phyloP scores from a whole-genome alignment of 2,888 invertebrate genomes.

The Pandemis cinnamomeana region DNA sequence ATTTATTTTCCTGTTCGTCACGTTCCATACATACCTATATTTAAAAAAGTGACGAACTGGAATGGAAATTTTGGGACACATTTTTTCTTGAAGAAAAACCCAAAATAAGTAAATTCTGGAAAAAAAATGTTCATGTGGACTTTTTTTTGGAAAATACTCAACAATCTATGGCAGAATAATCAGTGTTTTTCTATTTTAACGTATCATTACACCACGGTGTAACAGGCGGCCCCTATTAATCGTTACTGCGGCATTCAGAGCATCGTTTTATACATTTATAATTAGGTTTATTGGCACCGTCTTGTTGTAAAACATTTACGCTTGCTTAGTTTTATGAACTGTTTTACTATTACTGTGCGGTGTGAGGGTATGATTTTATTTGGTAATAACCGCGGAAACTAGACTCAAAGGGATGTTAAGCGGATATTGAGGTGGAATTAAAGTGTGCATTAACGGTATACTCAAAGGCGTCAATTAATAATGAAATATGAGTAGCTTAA shows the following conservation, averaged over 20 bases:
- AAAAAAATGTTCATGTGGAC: too few relatives aligned
- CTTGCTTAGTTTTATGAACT: slow-evolving; percentile 42
- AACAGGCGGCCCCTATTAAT: slow-evolving; percentile 47
- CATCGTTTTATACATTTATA: slow-evolving; percentile 62
- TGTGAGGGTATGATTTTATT: slow-evolving; percentile 29
- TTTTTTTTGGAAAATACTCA: too few relatives aligned
- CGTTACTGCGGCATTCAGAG: slow-evolving; percentile 51
- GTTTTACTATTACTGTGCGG: slow-evolving; percentile 36
- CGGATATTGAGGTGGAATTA: not conserved
- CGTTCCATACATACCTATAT: too few relatives aligned
- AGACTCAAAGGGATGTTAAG: not conserved
- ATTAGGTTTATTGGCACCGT: slow-evolving; percentile 66
- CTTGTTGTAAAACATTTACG: slow-evolving; percentile 54
- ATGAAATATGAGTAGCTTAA: too few relatives aligned
- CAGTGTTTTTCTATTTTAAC: not conserved
- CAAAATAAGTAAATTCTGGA: too few relatives aligned
- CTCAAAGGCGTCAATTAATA: not conserved
- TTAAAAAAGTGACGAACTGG: too few relatives aligned
- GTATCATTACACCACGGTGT: slow-evolving; percentile 53
- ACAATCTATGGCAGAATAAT: too few relatives aligned
- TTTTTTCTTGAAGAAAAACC: too few relatives aligned
- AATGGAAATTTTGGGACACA: too few relatives aligned
- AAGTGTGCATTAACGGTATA: too few relatives aligned
- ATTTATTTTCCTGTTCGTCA: too few relatives aligned
- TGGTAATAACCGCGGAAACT: slow-evolving; percentile 3